Conservation (phyloP, 2,113 vertebrate genomes). For the Micromys minutus region DNA sequence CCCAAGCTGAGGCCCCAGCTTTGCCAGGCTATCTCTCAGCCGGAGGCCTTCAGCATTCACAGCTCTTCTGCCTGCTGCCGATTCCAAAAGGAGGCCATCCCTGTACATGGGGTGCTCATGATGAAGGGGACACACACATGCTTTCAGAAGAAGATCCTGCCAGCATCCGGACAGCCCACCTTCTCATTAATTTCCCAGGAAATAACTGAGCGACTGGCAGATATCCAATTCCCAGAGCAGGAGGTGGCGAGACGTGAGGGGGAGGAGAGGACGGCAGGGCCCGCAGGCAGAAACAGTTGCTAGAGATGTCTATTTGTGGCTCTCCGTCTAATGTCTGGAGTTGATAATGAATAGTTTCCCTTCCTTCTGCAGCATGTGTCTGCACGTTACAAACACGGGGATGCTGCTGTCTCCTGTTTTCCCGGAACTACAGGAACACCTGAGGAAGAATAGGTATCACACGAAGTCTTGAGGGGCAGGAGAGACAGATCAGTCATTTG, state of each 20-base stretch:
- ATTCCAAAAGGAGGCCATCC: neutral
- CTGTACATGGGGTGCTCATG: neutral
- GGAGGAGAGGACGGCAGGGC: rapidly evolving
- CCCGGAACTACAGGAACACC: neutral
- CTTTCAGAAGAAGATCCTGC: neutral
- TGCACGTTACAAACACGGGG: neutral
- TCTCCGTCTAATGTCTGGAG: slow-evolving; percentile 16
- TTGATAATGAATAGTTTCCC: slow-evolving; percentile 55
- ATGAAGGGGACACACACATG: rapidly evolving
- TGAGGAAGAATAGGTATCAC: rapidly evolving
- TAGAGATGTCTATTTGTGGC: slow-evolving; percentile 37
- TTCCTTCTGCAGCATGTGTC: slow-evolving; percentile 2
- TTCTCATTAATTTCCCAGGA: neutral
- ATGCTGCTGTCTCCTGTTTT: neutral
- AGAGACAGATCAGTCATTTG: neutral
- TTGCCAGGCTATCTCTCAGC: neutral
- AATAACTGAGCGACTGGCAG: neutral
- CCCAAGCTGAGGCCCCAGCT: neutral
- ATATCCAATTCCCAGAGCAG: neutral
- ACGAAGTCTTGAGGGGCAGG: neutral
- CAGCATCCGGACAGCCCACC: rapidly evolving
- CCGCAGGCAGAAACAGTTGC: neutral
- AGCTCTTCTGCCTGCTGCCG: rapidly evolving
- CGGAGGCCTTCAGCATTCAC: no score
- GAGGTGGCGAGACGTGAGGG: neutral